These are phyloP conservation scores for Bubalus kerabau DNA, from an alignment of 2,113 vertebrate genomes.

Conservation along the genomic window DNA sequence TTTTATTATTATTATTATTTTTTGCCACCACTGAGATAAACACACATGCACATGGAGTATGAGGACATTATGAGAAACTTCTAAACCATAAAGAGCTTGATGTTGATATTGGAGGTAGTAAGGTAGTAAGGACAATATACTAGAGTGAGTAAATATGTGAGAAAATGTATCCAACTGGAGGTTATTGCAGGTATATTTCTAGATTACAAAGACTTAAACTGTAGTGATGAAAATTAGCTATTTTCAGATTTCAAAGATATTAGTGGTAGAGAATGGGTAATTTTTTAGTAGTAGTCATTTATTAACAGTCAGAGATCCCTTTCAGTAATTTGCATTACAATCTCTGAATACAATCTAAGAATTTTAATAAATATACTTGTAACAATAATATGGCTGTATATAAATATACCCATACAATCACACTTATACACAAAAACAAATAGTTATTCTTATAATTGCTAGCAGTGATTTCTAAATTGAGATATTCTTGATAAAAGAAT, in stretches of 20 bases:
- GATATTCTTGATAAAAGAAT: background rate
- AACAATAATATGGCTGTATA: background rate
- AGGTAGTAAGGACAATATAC: background rate
- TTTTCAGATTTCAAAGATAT: background rate
- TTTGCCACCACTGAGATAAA: background rate
- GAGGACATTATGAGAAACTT: background rate
- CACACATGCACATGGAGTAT: background rate
- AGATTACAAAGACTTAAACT: background rate
- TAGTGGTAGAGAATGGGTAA: background rate
- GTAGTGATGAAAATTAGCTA: background rate
- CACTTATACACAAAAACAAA: constrained; percentile 38
- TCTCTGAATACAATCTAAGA: constrained; percentile 27
- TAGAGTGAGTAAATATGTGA: background rate
- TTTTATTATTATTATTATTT: too few species aligned
- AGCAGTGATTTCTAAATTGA: background rate
- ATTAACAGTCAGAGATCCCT: background rate
- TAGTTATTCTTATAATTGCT: background rate
- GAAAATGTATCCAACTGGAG: background rate
- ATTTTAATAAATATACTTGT: constrained; percentile 65
- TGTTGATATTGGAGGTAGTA: background rate
- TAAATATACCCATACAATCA: constrained; percentile 21
- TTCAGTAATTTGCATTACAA: constrained; percentile 20
- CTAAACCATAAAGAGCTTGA: background rate
- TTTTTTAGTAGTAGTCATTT: background rate
- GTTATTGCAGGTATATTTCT: background rate